Conservation (phyloP, 2,113 vertebrate species). For the Physeter macrocephalus region DNA sequence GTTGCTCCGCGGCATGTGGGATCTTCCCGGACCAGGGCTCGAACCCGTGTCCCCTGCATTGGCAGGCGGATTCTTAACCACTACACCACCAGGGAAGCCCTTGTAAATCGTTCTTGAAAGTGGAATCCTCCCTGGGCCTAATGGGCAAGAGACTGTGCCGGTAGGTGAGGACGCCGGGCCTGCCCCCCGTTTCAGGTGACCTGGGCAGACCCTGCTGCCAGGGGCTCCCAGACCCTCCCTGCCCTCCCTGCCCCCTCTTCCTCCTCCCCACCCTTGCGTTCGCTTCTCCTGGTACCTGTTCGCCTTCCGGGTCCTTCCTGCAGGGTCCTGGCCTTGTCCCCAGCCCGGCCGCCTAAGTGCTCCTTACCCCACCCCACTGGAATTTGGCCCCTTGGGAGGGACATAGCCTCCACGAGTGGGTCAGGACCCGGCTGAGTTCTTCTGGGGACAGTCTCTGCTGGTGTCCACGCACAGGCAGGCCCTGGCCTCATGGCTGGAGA, state of each 20-base stretch:
- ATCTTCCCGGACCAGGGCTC: no score
- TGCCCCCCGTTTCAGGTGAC: background rate
- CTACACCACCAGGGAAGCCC: no score
- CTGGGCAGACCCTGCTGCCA: background rate
- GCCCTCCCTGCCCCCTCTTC: background rate
- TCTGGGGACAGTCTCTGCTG: background rate
- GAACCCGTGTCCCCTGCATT: no score
- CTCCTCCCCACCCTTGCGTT: fast-evolving
- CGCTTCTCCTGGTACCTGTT: background rate
- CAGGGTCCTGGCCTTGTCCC: background rate
- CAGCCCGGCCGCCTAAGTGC: background rate
- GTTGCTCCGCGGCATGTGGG: no score
- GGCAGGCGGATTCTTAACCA: no score
- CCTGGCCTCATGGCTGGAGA: no score
- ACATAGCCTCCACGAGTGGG: background rate
- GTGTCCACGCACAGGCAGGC: no score
- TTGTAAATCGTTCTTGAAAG: background rate
- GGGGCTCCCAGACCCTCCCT: no score
- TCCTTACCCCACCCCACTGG: background rate
- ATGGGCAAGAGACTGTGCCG: background rate
- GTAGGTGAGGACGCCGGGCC: no score
- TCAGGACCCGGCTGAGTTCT: no score
- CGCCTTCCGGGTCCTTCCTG: background rate
- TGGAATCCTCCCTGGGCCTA: fast-evolving
- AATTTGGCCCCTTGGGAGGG: background rate